Evolutionary conservation across 2,888 invertebrate species (phyloP).

Genomic region (Rutpela maculata): DNA sequence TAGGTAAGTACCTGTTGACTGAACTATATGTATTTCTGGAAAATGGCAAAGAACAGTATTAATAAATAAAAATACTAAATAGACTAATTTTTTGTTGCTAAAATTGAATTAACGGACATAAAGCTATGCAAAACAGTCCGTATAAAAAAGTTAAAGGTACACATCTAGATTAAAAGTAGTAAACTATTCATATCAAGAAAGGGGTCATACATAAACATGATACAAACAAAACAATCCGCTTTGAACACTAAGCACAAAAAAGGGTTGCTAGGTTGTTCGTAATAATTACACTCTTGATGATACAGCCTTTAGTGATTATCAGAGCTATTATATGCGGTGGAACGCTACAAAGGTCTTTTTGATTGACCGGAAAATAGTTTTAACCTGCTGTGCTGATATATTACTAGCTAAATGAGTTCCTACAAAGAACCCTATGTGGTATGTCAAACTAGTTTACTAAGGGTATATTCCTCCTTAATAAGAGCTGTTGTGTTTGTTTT

Average conservation of each 20-base stretch:
- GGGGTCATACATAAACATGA: not conserved
- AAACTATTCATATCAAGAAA: not conserved
- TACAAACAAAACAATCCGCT: not conserved
- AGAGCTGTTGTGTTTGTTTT: constrained; percentile 1
- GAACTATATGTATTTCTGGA: too few species aligned
- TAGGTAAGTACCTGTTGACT: too few species aligned
- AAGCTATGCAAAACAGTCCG: too few species aligned
- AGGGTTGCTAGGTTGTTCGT: not conserved
- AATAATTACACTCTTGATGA: constrained; percentile 19
- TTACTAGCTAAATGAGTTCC: constrained; percentile 3
- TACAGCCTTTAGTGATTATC: constrained; percentile 27
- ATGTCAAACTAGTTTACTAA: not conserved
- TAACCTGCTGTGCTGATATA: constrained; percentile 32
- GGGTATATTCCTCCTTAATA: constrained; percentile 12
- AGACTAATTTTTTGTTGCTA: too few species aligned
- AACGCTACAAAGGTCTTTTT: constrained; percentile 29
- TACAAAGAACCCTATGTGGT: constrained; percentile 22
- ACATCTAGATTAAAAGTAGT: not conserved
- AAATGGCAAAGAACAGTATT: too few species aligned
- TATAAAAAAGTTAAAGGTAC: too few species aligned
- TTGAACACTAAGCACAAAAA: constrained; percentile 10
- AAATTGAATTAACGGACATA: too few species aligned
- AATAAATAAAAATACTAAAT: too few species aligned
- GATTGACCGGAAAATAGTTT: constrained; percentile 33
- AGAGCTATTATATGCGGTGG: constrained; percentile 30